Percentiles rank a stretch among this genome's conserved stretches.
Evolutionary conservation across 2,888 invertebrate genomes (phyloP).

Genomic region (Orchesellides sinensis): DNA sequence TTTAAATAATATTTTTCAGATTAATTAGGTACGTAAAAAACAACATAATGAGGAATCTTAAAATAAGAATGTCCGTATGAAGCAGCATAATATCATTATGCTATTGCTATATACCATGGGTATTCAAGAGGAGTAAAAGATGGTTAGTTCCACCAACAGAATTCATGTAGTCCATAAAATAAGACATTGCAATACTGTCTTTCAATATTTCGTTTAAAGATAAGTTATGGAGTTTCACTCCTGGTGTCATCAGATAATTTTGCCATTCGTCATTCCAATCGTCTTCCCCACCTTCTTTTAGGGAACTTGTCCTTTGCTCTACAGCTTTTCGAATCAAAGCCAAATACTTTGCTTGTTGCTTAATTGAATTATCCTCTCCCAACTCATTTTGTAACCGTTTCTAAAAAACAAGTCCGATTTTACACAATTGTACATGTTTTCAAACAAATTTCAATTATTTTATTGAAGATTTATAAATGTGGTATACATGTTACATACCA

Average conservation of each 20-base stretch:
- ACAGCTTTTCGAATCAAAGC: conserved; percentile 88
- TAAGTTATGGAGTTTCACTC: conserved; percentile 80
- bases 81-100: not conserved
- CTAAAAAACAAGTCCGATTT: conserved; percentile 12
- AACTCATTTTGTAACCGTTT: conserved; percentile 54
- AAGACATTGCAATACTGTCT: conserved; percentile 86
- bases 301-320: conserved; percentile 81
- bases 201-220: conserved; percentile 86
- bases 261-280: conserved; percentile 76
- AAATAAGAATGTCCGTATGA: not conserved
- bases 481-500: too few species aligned
- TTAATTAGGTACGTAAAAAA: too few species aligned
- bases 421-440: too few species aligned
- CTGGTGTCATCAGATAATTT: conserved; percentile 76
- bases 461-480: not conserved
- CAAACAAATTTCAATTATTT: not conserved
- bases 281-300: conserved; percentile 78
- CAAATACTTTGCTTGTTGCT: conserved; percentile 91
- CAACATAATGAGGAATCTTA: not conserved
- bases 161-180: conserved; percentile 87
- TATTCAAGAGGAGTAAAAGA: conserved; percentile 87
- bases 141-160: conserved; percentile 84
- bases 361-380: conserved; percentile 86
- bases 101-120: conserved; percentile 80
- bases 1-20: not conserved